Evolutionary conservation across 2,888 invertebrate species (phyloP).

Genomic region (Mimachlamys varia): DNA sequence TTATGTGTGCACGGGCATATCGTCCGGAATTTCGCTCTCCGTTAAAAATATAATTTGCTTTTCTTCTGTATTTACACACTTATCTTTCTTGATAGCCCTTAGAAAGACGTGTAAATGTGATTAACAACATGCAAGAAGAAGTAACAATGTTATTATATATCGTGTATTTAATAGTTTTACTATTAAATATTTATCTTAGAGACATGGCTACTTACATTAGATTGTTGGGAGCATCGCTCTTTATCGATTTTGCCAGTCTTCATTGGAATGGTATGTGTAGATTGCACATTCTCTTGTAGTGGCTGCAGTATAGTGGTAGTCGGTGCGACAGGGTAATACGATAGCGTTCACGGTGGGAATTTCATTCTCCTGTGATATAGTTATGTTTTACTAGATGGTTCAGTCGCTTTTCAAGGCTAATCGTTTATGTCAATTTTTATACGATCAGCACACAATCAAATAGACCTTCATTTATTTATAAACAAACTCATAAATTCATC

Average conservation of each 20-base stretch:
- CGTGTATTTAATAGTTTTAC: background rate
- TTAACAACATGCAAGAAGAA: background rate
- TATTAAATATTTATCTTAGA: slow-evolving; percentile 5
- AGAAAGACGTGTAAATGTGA: background rate
- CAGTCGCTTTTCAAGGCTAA: background rate
- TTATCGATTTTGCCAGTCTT: background rate
- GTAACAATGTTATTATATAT: slow-evolving; percentile 34
- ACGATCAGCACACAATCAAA: too few species aligned
- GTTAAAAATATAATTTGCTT: background rate
- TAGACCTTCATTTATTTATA: too few species aligned
- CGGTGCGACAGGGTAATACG: background rate
- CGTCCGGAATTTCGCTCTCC: background rate
- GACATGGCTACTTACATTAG: background rate
- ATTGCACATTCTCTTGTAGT: background rate
- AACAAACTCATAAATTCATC: too few species aligned
- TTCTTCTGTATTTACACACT: background rate
- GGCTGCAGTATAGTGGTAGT: background rate
- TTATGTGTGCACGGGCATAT: background rate
- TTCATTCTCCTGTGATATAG: background rate
- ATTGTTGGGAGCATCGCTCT: background rate
- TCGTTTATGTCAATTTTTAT: background rate
- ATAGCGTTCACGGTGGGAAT: background rate
- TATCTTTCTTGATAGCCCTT: background rate
- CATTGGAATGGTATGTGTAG: background rate
- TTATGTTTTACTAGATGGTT: background rate